Conservation (phyloP, 2,113 vertebrate species). For the Menidia beryllina region DNA sequence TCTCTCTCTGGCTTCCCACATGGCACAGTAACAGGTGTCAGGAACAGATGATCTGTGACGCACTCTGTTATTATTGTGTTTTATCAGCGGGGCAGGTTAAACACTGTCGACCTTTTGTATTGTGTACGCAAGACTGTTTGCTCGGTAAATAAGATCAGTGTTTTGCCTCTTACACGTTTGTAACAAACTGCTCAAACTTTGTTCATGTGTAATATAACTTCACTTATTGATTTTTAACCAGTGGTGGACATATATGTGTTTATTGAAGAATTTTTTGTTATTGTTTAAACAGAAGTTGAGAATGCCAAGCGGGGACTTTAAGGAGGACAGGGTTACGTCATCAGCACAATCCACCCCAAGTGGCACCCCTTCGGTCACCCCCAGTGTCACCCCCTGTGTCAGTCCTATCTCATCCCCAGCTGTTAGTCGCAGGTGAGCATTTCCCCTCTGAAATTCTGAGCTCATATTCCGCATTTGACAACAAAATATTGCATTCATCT, state of each 20-base stretch:
- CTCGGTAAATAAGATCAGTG: constrained; percentile 17
- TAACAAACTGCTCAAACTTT: not conserved
- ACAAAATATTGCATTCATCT: no score
- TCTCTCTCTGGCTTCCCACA: not conserved
- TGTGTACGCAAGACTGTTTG: constrained; percentile 48
- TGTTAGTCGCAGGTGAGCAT: constrained; percentile 84
- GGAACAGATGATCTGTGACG: constrained; percentile 23
- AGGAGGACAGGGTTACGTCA: constrained; percentile 88
- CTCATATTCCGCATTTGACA: not conserved
- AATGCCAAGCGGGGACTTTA: constrained; percentile 89
- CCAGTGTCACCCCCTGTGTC: constrained; percentile 83
- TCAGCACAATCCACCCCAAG: constrained; percentile 91
- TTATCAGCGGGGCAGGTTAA: constrained; percentile 14
- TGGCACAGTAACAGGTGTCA: constrained; percentile 10
- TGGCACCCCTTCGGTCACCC: constrained; percentile 82
- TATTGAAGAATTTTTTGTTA: not conserved
- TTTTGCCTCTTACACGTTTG: not conserved
- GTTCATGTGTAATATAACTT: not conserved
- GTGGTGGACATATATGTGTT: not conserved
- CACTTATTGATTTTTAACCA: not conserved
- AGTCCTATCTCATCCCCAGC: constrained; percentile 90
- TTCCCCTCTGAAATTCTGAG: not conserved
- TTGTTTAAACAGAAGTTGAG: constrained; percentile 87
- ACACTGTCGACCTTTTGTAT: constrained; percentile 37
- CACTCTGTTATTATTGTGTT: constrained; percentile 17